A percentile compares a stretch with the other conserved stretches of the same genome.
phyloP scores from a whole-genome alignment of 2,888 invertebrate genomes.

The Caradrina clavipalpis region DNA sequence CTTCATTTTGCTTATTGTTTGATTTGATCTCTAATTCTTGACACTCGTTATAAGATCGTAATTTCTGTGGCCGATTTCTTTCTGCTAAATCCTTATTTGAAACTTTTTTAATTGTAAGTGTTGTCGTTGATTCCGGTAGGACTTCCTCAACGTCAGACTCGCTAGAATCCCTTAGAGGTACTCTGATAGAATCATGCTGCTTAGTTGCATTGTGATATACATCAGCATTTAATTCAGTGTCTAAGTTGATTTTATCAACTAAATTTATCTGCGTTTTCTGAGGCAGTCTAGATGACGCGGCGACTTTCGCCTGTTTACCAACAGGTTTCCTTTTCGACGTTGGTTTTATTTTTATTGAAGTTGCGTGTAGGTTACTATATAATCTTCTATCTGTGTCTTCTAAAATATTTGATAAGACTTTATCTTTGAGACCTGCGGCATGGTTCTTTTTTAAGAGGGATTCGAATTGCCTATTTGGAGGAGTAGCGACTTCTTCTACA shows the following conservation, averaged over 20 bases:
- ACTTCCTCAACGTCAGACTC: slow-evolving; percentile 84
- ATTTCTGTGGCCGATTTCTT: slow-evolving; percentile 25
- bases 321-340: slow-evolving; percentile 67
- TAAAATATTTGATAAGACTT: slow-evolving; percentile 78
- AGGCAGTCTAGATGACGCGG: slow-evolving; percentile 78
- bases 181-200: slow-evolving; percentile 84
- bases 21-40: slow-evolving; percentile 21
- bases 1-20: slow-evolving; percentile 4
- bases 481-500: slow-evolving; percentile 78
- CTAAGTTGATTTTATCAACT: slow-evolving; percentile 78
- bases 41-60: slow-evolving; percentile 1
- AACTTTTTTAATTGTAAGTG: slow-evolving; percentile 84
- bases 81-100: slow-evolving; percentile 85
- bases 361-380: slow-evolving; percentile 88
- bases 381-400: slow-evolving; percentile 90
- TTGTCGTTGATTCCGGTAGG: slow-evolving; percentile 81
- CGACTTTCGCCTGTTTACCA: slow-evolving; percentile 79
- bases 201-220: slow-evolving; percentile 75
- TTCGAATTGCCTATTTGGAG: slow-evolving; percentile 75
- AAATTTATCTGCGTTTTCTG: slow-evolving; percentile 79
- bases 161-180: slow-evolving; percentile 85
- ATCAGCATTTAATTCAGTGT: slow-evolving; percentile 73
- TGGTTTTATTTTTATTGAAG: slow-evolving; percentile 75
- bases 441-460: slow-evolving; percentile 69
- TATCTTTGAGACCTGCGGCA: slow-evolving; percentile 74